phyloP scores from a whole-genome alignment of 1,140 invertebrate species.

The Streblospio benedicti region DNA sequence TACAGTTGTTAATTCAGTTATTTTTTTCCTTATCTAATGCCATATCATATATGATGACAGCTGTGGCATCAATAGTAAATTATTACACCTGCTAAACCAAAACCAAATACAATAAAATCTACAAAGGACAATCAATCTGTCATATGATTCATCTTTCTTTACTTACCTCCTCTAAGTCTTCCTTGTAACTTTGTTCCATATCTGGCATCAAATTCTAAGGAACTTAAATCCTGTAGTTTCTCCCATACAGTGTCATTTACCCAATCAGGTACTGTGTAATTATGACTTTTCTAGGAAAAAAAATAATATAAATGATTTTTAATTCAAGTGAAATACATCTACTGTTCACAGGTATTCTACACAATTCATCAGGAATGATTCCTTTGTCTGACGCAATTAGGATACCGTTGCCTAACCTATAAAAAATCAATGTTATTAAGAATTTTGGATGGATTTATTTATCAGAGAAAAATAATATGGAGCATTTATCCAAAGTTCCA shows the following conservation, averaged over 20 bases:
- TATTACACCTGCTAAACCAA: too few species aligned
- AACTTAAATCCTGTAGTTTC: background rate
- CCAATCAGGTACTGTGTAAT: slow-evolving; percentile 1
- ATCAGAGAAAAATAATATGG: too few species aligned
- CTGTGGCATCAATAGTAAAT: too few species aligned
- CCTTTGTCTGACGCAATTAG: background rate
- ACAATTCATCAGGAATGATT: background rate
- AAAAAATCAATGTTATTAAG: too few species aligned
- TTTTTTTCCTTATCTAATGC: too few species aligned
- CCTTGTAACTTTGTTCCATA: background rate
- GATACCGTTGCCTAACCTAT: background rate
- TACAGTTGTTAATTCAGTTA: too few species aligned
- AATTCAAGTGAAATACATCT: background rate
- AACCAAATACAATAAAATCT: too few species aligned
- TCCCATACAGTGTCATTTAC: background rate
- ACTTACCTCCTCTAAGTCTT: slow-evolving; percentile 1
- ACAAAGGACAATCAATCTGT: too few species aligned
- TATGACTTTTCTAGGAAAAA: background rate
- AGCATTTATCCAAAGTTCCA: too few species aligned
- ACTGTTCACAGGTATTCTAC: background rate
- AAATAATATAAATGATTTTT: background rate
- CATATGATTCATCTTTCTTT: too few species aligned
- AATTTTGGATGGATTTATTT: too few species aligned
- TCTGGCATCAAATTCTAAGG: background rate
- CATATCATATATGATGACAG: too few species aligned